These are phyloP conservation scores for Phalacrocorax pelagicus DNA, from an alignment of 2,113 vertebrate genomes.

Conservation along the genomic window DNA sequence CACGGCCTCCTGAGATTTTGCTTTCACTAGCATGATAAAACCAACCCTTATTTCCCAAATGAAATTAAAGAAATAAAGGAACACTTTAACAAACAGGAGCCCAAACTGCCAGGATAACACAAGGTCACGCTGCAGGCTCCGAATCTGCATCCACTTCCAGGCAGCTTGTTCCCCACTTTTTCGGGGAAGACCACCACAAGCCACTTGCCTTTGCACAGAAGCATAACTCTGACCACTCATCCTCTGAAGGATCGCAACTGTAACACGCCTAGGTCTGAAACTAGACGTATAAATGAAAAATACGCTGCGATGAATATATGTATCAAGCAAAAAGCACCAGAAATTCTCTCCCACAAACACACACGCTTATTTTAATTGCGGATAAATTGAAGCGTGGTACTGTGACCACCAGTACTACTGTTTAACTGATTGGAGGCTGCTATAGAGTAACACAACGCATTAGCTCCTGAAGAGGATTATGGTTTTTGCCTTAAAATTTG, in stretches of 20 bases:
- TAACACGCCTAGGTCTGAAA: background rate
- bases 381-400: background rate
- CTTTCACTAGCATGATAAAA: background rate
- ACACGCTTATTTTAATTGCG: background rate
- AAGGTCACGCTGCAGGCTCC: background rate
- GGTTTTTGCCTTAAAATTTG: background rate
- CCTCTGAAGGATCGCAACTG: background rate
- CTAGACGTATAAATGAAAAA: background rate
- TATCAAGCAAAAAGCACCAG: background rate
- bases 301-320: background rate
- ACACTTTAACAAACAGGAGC: rapidly evolving
- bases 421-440: background rate
- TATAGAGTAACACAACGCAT: background rate
- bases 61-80: background rate
- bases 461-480: background rate
- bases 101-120: background rate
- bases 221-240: background rate
- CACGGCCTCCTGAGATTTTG: background rate
- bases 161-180: background rate
- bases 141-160: background rate
- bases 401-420: background rate
- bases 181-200: background rate
- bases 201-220: background rate
- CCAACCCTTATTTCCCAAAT: background rate
- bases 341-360: background rate